Conservation (phyloP, 2,797 vertebrate genomes). For the Babyrousa celebensis region DNA sequence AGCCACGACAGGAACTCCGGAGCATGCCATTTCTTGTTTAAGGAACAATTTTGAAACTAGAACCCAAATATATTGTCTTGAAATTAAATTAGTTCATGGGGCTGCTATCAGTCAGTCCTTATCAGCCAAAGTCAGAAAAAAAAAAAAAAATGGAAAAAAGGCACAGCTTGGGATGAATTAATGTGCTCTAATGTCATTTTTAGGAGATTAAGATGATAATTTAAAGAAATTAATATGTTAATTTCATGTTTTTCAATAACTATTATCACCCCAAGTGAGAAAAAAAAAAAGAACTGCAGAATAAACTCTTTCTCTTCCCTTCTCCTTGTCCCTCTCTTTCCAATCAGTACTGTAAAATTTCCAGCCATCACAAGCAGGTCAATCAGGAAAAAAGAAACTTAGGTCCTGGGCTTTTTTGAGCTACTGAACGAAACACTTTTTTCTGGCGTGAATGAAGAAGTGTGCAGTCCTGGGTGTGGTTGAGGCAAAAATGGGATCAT, state of each 20-base stretch:
- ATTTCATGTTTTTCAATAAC: constrained; percentile 27
- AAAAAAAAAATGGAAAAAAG: neutral
- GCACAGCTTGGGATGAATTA: neutral
- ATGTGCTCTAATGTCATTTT: neutral
- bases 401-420: neutral
- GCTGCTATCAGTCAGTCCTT: neutral
- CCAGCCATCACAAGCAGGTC: neutral
- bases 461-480: neutral
- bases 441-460: neutral
- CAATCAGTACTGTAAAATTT: neutral
- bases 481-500: neutral
- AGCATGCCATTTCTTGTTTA: neutral
- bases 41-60: neutral
- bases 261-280: neutral
- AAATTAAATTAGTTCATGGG: neutral
- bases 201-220: neutral
- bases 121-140: constrained; percentile 23
- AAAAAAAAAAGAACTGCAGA: neutral
- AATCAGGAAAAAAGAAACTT: neutral
- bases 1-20: too few species aligned
- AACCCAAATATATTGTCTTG: neutral
- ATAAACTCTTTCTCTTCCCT: neutral
- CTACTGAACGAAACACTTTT: neutral
- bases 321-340: neutral
- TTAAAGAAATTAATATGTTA: neutral